These are phyloP conservation scores for Lanistes nyassanus DNA, from an alignment of 1,140 invertebrate species.

Conservation along the genomic window DNA sequence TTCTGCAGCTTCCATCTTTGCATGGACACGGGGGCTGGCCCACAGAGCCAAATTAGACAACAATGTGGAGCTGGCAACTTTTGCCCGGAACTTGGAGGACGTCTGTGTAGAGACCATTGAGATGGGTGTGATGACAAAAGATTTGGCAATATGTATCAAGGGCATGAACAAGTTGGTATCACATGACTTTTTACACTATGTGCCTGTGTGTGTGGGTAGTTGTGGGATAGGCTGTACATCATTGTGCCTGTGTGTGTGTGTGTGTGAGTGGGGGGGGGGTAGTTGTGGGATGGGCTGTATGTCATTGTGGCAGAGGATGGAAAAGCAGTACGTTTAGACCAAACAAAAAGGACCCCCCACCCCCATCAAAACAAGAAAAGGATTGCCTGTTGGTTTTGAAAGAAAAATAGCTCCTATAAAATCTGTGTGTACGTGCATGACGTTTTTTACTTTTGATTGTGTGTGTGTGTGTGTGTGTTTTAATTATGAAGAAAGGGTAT, in stretches of 20 bases:
- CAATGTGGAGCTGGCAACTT: slow-evolving; percentile 80
- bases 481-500: too few species aligned
- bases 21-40: slow-evolving; percentile 92
- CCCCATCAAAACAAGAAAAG: neutral
- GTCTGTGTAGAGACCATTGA: slow-evolving; percentile 97
- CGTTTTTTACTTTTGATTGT: too few species aligned
- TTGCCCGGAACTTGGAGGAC: slow-evolving; percentile 85
- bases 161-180: slow-evolving; percentile 70
- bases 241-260: neutral
- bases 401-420: too few species aligned
- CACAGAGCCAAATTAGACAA: slow-evolving; percentile 94
- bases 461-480: too few species aligned
- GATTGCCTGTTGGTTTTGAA: too few species aligned
- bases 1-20: slow-evolving; percentile 98
- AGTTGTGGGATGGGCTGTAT: neutral
- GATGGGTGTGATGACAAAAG: slow-evolving; percentile 96
- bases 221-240: neutral
- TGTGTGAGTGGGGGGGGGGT: neutral
- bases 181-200: neutral
- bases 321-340: neutral
- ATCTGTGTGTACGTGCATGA: too few species aligned
- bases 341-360: neutral
- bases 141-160: slow-evolving; percentile 98
- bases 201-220: slow-evolving; percentile 8
- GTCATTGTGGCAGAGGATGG: neutral